A percentile compares a stretch with the other conserved stretches of the same genome.
Evolutionary conservation across 1,140 invertebrate species (phyloP).

Genomic region (Campoletis sonorensis): DNA sequence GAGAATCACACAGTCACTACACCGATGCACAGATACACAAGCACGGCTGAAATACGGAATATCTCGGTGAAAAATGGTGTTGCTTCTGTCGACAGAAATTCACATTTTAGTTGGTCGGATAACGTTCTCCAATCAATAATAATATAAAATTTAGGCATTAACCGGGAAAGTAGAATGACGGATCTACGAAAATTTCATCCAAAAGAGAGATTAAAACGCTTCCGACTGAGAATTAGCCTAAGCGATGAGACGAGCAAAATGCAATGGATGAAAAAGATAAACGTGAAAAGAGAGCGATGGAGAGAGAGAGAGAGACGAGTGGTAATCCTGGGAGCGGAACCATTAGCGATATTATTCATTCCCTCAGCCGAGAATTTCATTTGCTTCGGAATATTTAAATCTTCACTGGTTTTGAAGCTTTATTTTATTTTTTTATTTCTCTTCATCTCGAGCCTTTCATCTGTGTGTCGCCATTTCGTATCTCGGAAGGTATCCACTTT

Average conservation of each 20-base stretch:
- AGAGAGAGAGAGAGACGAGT: background rate
- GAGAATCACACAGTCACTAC: background rate
- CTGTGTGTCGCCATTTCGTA: background rate
- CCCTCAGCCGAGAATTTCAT: background rate
- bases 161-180: background rate
- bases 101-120: background rate
- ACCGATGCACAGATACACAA: too few species aligned
- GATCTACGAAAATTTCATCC: background rate
- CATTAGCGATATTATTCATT: conserved; percentile 20
- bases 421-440: background rate
- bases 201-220: background rate
- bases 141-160: background rate
- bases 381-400: background rate
- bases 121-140: too few species aligned
- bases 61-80: too few species aligned
- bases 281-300: background rate
- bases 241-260: conserved; percentile 9
- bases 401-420: background rate
- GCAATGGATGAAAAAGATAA: background rate
- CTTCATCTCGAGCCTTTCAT: background rate
- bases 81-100: too few species aligned
- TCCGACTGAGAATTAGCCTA: background rate
- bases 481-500: too few species aligned
- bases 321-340: background rate
- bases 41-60: too few species aligned